Evolutionary conservation across 2,113 vertebrate species (phyloP).

Genomic region (Seriola rivoliana): DNA sequence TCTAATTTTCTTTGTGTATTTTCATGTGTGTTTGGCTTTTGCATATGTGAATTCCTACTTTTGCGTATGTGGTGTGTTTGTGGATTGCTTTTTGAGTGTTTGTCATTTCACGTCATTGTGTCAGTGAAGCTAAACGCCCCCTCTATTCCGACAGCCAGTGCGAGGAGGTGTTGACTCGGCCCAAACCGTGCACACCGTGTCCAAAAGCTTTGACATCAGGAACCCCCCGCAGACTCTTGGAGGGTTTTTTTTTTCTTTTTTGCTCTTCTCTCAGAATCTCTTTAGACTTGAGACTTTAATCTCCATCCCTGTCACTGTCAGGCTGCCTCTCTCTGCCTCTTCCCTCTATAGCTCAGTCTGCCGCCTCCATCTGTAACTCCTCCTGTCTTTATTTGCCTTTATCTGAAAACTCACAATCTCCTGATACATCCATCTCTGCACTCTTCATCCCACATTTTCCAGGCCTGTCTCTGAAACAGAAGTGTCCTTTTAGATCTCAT

Average conservation of each 20-base stretch:
- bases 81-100: neutral
- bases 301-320: neutral
- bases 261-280: conserved; percentile 34
- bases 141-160: neutral
- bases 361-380: conserved; percentile 33
- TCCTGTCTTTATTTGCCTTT: conserved; percentile 25
- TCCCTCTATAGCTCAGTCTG: neutral
- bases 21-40: neutral
- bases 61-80: neutral
- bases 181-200: neutral
- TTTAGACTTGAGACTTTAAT: conserved; percentile 34
- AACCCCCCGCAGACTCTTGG: neutral
- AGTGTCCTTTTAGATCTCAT: neutral
- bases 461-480: neutral
- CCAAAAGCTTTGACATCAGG: neutral
- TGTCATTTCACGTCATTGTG: neutral
- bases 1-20: neutral
- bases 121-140: neutral
- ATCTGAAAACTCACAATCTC: neutral
- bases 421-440: neutral
- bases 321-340: neutral
- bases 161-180: neutral
- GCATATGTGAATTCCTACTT: no score
- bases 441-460: neutral
- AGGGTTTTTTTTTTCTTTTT: neutral